phyloP scores from a whole-genome alignment of 2,888 invertebrate genomes.

The Drosophila tanythrix region DNA sequence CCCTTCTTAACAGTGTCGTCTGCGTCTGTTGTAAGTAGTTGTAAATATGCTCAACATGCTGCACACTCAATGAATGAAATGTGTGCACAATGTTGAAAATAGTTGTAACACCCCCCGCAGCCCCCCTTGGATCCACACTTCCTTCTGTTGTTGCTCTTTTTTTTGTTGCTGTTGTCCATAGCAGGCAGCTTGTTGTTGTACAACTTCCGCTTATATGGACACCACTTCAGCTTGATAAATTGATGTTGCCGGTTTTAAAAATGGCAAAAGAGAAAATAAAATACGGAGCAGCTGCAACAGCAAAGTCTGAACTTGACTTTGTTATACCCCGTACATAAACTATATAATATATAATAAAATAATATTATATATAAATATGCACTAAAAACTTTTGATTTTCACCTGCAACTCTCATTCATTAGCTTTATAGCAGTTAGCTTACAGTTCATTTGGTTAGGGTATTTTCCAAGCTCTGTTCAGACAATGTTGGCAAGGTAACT shows the following conservation, averaged over 20 bases:
- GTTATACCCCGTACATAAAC: conserved; percentile 5
- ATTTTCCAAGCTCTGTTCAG: background rate
- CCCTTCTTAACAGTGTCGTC: conserved; percentile 50
- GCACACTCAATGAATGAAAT: conserved; percentile 75
- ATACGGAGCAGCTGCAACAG: conserved; percentile 8
- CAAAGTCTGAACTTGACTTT: conserved; percentile 11
- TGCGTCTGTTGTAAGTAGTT: conserved; percentile 58
- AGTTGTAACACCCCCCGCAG: conserved; percentile 59
- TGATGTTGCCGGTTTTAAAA: conserved; percentile 64
- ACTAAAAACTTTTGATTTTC: background rate
- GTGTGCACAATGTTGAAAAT: conserved; percentile 79
- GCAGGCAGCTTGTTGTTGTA: conserved; percentile 55
- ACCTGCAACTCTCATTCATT: background rate
- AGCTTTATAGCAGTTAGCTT: background rate
- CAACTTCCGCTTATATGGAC: conserved; percentile 77
- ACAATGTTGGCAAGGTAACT: conserved; percentile 4
- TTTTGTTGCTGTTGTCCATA: conserved; percentile 52
- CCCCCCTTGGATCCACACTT: conserved; percentile 10
- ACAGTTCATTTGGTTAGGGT: background rate
- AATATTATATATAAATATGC: background rate
- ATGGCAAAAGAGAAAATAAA: conserved; percentile 46
- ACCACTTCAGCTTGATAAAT: conserved; percentile 75
- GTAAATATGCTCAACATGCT: conserved; percentile 75
- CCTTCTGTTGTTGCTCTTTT: conserved; percentile 18
- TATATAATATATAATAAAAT: background rate